phyloP scores from a whole-genome alignment of 2,888 invertebrate genomes.

The Rugalucina vietnamica region DNA sequence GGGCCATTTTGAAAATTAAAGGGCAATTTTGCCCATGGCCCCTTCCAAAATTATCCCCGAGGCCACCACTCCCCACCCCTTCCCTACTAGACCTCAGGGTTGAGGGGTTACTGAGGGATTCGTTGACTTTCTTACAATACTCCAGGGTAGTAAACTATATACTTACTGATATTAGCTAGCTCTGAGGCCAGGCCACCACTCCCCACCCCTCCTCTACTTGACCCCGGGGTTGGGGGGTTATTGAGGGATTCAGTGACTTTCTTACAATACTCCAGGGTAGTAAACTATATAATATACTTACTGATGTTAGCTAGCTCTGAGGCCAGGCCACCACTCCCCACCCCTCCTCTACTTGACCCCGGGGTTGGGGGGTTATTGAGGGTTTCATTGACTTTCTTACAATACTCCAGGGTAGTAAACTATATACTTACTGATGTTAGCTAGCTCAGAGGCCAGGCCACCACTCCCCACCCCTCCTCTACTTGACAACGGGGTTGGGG shows the following conservation, averaged over 20 bases:
- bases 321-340: constrained; percentile 83
- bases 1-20: too few species aligned
- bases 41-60: too few species aligned
- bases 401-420: constrained; percentile 83
- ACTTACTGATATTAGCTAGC: not conserved
- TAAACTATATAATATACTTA: constrained; percentile 79
- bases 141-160: constrained; percentile 80
- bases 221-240: constrained; percentile 95
- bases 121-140: constrained; percentile 96
- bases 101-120: constrained; percentile 97
- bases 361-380: constrained; percentile 97
- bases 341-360: constrained; percentile 88
- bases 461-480: constrained; percentile 86
- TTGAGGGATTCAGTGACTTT: constrained; percentile 97
- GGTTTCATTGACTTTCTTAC: constrained; percentile 95
- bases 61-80: constrained; percentile 86
- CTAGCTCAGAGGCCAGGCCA: not conserved
- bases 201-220: constrained; percentile 87
- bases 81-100: constrained; percentile 90
- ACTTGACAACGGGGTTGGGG: constrained; percentile 92
- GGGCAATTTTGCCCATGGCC: too few species aligned
- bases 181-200: constrained; percentile 76
- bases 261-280: constrained; percentile 89
- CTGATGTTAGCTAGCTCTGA: not conserved
- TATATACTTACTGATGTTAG: not conserved